A percentile compares a stretch with the other conserved stretches of the same genome.
These are phyloP conservation scores for Xiphydria camelus DNA, from an alignment of 2,888 invertebrate genomes.

Conservation along the genomic window DNA sequence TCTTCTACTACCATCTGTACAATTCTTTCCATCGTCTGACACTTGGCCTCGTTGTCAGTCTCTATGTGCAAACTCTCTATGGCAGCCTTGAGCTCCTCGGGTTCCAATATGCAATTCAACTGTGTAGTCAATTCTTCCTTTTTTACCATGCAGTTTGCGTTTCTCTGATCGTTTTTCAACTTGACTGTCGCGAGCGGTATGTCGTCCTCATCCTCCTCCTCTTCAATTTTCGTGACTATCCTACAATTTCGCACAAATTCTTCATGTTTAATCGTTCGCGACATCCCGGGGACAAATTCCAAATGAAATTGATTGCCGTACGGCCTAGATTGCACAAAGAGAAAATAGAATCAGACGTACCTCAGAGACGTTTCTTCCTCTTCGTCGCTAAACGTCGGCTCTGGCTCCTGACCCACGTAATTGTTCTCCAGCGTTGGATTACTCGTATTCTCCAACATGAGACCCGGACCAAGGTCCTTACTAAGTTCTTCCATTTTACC, in stretches of 20 bases:
- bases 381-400: slow-evolving; percentile 84
- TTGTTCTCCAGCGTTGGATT: slow-evolving; percentile 55
- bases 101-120: slow-evolving; percentile 48
- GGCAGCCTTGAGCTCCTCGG: slow-evolving; percentile 62
- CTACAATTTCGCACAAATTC: too few species aligned
- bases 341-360: slow-evolving; percentile 25
- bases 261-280: too few species aligned
- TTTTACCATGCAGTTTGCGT: slow-evolving; percentile 44
- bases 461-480: slow-evolving; percentile 47
- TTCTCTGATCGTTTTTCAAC: slow-evolving; percentile 60
- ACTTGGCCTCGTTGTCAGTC: slow-evolving; percentile 63
- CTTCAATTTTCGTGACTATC: slow-evolving; percentile 56
- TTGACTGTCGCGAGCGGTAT: slow-evolving; percentile 78
- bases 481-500: slow-evolving; percentile 56
- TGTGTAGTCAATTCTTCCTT: slow-evolving; percentile 48
- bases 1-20: slow-evolving; percentile 66
- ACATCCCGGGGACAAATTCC: too few species aligned
- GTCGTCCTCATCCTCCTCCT: slow-evolving; percentile 76
- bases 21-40: slow-evolving; percentile 68
- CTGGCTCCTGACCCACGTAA: slow-evolving; percentile 62
- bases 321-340: background rate
- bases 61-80: slow-evolving; percentile 65
- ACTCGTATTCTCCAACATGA: slow-evolving; percentile 41
- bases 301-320: too few species aligned
- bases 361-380: slow-evolving; percentile 69